Base-by-base conservation (phyloP, 1,140 invertebrate genomes). In the Penaeus vannamei region DNA sequence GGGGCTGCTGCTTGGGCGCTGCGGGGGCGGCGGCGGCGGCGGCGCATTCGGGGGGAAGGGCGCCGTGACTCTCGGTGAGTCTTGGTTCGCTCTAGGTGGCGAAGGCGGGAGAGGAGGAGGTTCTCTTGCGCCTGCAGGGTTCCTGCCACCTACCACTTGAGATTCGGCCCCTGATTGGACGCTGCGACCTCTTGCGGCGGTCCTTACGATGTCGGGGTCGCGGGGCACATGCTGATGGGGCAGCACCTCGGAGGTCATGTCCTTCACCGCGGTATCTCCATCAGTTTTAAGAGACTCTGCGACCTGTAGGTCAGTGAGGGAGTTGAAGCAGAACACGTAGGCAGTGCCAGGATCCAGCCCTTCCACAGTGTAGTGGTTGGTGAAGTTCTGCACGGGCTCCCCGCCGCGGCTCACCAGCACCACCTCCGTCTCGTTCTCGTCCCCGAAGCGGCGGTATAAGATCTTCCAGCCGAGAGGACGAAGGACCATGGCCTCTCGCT, bases 401-500 rank as follows among this genome's bases (percentile, higher is more conserved):
- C 87, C 87, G 46, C 87, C 87, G 26, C 61, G 87, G 20, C 87
- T 89, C n/a, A 89, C 87, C 60, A 89, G 61, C 19, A 85, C 72
- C 36, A 89, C 72, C 60, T 89, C 82, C 5, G 59, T 80, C 69
- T 85, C 82, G 32, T 84, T 77, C 22, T 89, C 87, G 32, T 85
- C 66, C 1, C 62, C 82, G 29, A 77, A 79, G 66, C 82, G 81
- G 23, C 82, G 87, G 32, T 66, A 89, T 8, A 83, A 36, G 22
- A 89, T 84, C 61, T 64, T 84, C 87, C 87, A 89, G 10, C 87
- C 87, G 5, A 89, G 59, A 8, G 82, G 87, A 36, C 76, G 82
- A 10, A 89, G 69, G 23, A 89, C 8, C 36, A 61, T 59, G 64
- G 36, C 23, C 59, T 89, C 60, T 32, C 26, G 26, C n/a, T 79